phyloP scores from a whole-genome alignment of 2,113 vertebrate species.

The Aptenodytes forsteri region DNA sequence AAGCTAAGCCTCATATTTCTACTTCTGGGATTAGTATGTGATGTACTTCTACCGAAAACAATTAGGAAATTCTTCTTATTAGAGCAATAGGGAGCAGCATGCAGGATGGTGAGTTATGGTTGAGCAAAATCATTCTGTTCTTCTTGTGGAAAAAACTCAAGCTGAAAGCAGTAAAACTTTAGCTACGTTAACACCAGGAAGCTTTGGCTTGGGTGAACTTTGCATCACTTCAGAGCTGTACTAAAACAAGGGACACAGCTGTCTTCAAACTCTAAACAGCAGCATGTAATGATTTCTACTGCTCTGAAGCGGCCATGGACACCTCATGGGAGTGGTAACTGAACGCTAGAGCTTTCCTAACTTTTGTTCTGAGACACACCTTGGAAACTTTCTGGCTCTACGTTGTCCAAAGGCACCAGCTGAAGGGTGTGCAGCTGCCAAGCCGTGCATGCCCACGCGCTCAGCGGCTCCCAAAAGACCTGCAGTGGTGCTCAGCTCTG shows the following conservation, averaged over 20 bases:
- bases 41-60: neutral
- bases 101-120: neutral
- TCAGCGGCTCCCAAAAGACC: neutral
- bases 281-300: neutral
- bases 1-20: neutral
- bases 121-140: neutral
- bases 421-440: neutral
- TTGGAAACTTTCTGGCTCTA: neutral
- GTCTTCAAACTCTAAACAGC: neutral
- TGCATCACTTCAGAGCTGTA: neutral
- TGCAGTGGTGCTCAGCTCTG: neutral
- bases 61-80: neutral
- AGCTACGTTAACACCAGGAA: neutral
- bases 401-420: neutral
- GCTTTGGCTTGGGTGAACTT: neutral
- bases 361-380: neutral
- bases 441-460: accelerated
- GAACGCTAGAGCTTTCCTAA: neutral
- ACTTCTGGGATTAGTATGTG: neutral
- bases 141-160: neutral
- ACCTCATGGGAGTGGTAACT: neutral
- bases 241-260: neutral
- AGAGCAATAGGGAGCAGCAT: neutral
- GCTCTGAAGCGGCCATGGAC: neutral
- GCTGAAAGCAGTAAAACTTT: neutral